Percentiles rank a stretch among this genome's conserved stretches.
Conservation (phyloP, 2,888 invertebrate genomes). For the Mayetiola destructor region DNA sequence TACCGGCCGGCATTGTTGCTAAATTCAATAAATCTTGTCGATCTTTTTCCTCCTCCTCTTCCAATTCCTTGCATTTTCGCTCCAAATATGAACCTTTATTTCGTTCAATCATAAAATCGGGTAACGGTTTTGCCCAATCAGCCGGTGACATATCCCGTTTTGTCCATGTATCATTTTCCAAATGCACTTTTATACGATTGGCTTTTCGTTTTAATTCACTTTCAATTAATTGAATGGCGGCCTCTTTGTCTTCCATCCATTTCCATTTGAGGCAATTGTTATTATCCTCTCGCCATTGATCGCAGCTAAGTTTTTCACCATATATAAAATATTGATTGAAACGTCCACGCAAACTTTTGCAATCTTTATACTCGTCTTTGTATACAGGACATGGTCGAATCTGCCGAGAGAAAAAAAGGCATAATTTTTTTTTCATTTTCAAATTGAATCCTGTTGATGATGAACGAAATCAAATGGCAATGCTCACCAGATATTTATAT, state of each 20-base stretch:
- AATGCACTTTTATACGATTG: constrained; percentile 50
- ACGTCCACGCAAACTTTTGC: constrained; percentile 54
- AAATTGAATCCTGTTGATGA: too few species aligned
- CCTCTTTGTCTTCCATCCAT: constrained; percentile 42
- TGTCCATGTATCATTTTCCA: constrained; percentile 64
- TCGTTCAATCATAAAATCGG: constrained; percentile 55
- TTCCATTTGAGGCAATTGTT: constrained; percentile 58
- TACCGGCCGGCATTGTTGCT: background rate
- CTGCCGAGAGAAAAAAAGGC: constrained; percentile 37
- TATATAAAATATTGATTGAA: constrained; percentile 77
- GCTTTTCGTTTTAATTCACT: constrained; percentile 55
- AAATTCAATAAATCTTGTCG: background rate
- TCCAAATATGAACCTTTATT: constrained; percentile 52
- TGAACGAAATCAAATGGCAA: background rate
- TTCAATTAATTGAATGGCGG: constrained; percentile 48
- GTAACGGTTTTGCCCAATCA: constrained; percentile 70
- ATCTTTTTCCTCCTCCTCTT: background rate
- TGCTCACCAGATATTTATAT: background rate
- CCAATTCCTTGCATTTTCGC: constrained; percentile 25
- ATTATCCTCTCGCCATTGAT: constrained; percentile 64
- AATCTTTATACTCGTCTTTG: constrained; percentile 67
- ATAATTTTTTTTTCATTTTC: too few species aligned
- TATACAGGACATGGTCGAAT: constrained; percentile 67
- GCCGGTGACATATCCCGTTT: constrained; percentile 56
- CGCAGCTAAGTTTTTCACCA: constrained; percentile 59